Evolutionary conservation across 2,113 vertebrate species (phyloP).

Genomic region (Echinops telfairi): DNA sequence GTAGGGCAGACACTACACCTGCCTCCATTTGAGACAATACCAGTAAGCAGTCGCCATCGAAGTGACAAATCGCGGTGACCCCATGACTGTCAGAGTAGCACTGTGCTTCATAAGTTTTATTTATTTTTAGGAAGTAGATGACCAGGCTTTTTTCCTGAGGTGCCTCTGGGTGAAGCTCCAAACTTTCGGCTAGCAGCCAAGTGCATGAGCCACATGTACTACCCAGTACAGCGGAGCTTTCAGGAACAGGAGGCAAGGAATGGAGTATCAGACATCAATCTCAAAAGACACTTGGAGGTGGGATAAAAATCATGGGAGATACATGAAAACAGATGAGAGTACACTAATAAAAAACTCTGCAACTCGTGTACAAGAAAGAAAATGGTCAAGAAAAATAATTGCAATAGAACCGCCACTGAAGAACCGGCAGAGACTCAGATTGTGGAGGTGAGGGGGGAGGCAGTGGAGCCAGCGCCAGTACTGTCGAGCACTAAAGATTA

Average conservation of each 20-base stretch:
- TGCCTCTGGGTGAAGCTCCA: neutral
- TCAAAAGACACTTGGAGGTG: neutral
- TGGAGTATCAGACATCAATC: neutral
- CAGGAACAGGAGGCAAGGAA: too few species aligned
- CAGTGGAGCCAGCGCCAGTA: neutral
- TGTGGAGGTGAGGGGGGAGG: neutral
- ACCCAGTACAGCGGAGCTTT: neutral
- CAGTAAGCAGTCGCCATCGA: neutral
- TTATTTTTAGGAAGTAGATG: neutral
- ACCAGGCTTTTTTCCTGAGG: too few species aligned
- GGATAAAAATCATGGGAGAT: neutral
- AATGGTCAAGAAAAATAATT: neutral
- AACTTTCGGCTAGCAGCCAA: neutral
- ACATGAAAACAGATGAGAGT: neutral
- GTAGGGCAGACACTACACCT: neutral
- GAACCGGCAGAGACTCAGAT: too few species aligned
- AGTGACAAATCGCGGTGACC: neutral
- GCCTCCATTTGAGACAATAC: neutral
- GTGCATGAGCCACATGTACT: neutral
- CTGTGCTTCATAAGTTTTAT: too few species aligned
- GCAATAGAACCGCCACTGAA: neutral
- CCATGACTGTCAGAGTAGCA: neutral
- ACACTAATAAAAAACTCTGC: neutral
- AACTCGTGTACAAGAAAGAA: neutral
- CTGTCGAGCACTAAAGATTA: too few species aligned